Base-by-base conservation (phyloP, 2,888 invertebrate genomes). In the Drosophila yooni region DNA sequence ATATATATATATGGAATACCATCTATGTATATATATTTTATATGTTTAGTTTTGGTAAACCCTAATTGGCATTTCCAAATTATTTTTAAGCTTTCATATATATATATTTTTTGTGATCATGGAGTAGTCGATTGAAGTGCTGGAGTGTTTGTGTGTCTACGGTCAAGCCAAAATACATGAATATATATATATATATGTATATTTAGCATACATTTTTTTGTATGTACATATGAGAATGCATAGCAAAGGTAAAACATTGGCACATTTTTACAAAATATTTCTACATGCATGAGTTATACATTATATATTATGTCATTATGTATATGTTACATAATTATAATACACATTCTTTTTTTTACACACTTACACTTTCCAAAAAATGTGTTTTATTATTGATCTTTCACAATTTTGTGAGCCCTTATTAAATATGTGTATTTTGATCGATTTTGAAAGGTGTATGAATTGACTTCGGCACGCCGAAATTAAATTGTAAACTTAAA, bases 401-500 rank as follows among this genome's bases (percentile, higher is more conserved):
- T 2, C 21, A 21, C 46, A 15, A 46, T 21, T 46, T 46, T 21
- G 13, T 15, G 46, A 46, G 46, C 21, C 7, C 3, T 46, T 15
- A 46, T 25, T 25, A 15, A 46, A 25, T 25, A 46, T 25, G 46
- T 25, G 25, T 21, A 25, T 46, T 25, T 46, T 25, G 4, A 13
- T 34, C 18, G 29, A n/a, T 29, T 38, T 67, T 48, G 48, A 21
- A 62, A 56, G 38, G 53, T 71, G 27, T 60, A 36, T 51, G 34
- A 25, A 33, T 38, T 53, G 38, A 46, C 8, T 57, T 76, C 68
- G 80, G 76, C 64, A 43, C 7, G 63, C 80, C 77, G 76, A 76
- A 78, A 52, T 2, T 15, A 27, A 51, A 13, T 58, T 58, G 54
- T 38, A 43, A 61, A 34, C 31, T 34, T 56, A 27, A 27, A 31